Conservation (phyloP, 2,113 vertebrate genomes). For the Amblyornis subalaris region DNA sequence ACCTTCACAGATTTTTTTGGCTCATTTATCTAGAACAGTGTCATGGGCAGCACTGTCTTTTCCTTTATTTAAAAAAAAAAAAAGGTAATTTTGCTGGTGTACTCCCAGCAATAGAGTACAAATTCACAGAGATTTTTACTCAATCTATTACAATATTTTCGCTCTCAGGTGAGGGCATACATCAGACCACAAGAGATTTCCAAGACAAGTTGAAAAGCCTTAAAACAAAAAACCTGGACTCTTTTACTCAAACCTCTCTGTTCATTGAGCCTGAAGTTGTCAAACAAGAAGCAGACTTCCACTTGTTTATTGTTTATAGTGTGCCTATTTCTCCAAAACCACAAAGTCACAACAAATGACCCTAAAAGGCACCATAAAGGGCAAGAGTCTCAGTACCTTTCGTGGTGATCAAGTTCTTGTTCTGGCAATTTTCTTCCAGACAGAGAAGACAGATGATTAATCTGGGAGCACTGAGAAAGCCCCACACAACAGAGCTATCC, state of each 20-base stretch:
- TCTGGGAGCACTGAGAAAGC: not conserved
- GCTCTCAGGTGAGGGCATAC: conserved; percentile 2
- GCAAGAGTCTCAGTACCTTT: not conserved
- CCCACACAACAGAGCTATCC: not conserved
- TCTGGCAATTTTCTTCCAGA: conserved; percentile 3
- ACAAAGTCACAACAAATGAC: conserved; percentile 13
- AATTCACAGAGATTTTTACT: conserved; percentile 10
- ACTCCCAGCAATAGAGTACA: not conserved
- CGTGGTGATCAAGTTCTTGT: not conserved
- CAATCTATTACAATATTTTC: not conserved
- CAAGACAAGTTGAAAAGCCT: conserved; percentile 10
- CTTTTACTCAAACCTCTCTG: not conserved
- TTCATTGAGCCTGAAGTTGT: not conserved
- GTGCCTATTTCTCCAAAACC: not conserved
- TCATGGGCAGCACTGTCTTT: not conserved
- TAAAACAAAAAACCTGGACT: not conserved
- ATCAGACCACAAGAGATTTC: conserved; percentile 11
- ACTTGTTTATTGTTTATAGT: conserved; percentile 23
- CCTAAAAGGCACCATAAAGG: conserved; percentile 23
- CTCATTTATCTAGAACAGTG: not conserved
- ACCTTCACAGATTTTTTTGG: not conserved
- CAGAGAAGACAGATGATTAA: conserved; percentile 12
- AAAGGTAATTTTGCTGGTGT: not conserved
- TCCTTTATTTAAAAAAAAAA: not conserved
- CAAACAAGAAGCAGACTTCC: not conserved